A percentile compares a stretch with the other conserved stretches of the same genome.
These are phyloP conservation scores for Ichneumoninae sp. DNA, from an alignment of 2,888 invertebrate species.

Conservation along the genomic window DNA sequence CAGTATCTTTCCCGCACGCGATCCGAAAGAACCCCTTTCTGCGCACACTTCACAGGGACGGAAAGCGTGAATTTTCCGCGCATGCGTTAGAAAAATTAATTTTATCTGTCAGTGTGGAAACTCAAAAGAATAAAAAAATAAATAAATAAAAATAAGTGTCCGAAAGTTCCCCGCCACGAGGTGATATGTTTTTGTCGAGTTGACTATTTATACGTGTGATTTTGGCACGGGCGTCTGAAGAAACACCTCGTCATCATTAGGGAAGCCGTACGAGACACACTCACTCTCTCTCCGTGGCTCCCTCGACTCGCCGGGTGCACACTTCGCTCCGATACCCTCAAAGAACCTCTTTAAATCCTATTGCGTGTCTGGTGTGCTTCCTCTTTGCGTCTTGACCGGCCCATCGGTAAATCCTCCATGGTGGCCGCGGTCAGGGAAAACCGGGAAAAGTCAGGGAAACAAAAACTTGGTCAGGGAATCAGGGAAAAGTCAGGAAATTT, in stretches of 20 bases:
- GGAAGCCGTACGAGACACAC: slow-evolving; percentile 42
- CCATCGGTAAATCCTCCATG: neutral
- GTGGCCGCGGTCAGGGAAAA: no score
- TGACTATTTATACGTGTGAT: slow-evolving; percentile 72
- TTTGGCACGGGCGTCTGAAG: slow-evolving; percentile 70
- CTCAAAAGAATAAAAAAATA: neutral
- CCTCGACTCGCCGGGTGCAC: slow-evolving; percentile 28
- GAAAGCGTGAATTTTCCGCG: no score
- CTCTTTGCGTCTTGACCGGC: neutral
- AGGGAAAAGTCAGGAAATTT: no score
- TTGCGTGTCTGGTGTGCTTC: slow-evolving; percentile 20
- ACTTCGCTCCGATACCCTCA: slow-evolving; percentile 23
- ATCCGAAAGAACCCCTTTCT: no score
- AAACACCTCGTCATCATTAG: slow-evolving; percentile 66
- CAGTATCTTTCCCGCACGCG: no score
- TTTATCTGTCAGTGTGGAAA: slow-evolving; percentile 23
- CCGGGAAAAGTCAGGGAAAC: no score
- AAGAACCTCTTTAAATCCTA: slow-evolving; percentile 42
- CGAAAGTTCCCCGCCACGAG: slow-evolving; percentile 50
- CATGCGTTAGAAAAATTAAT: no score
- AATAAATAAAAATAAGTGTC: neutral
- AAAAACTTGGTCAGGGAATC: no score
- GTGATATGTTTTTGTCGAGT: slow-evolving; percentile 71
- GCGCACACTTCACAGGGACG: no score
- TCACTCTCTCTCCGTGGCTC: slow-evolving; percentile 8